phyloP scores from a whole-genome alignment of 2,113 vertebrate genomes.

The Tragelaphus imberbis region DNA sequence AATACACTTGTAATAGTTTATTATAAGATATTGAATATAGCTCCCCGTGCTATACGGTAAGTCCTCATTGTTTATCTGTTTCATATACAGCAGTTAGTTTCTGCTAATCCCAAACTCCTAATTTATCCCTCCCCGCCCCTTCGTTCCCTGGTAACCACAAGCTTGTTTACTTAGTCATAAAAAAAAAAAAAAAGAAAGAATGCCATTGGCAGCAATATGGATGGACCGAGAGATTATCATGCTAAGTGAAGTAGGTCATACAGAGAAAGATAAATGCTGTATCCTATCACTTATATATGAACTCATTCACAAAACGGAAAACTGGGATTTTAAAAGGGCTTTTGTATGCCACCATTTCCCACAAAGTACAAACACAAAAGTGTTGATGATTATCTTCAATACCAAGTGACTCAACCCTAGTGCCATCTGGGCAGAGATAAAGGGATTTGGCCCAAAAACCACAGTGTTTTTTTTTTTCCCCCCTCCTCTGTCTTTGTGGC shows the following conservation, averaged over 20 bases:
- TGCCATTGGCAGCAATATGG: background rate
- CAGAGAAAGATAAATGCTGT: background rate
- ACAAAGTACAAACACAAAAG: background rate
- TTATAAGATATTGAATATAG: background rate
- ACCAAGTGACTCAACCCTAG: background rate
- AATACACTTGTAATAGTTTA: background rate
- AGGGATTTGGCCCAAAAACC: background rate
- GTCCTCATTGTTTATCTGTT: background rate
- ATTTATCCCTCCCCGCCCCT: background rate
- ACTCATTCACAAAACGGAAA: background rate
- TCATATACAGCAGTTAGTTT: background rate
- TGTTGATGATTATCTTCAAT: background rate
- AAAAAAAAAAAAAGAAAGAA: background rate
- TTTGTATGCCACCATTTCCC: background rate
- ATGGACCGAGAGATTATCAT: background rate
- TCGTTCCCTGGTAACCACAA: background rate
- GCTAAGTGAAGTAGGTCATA: background rate
- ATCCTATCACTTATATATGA: background rate
- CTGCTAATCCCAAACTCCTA: background rate
- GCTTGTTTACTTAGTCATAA: background rate
- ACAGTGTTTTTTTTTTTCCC: background rate
- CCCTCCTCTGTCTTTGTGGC: background rate
- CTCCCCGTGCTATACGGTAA: background rate
- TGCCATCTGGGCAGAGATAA: background rate
- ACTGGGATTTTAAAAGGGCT: background rate